A percentile compares a stretch with the other conserved stretches of the same genome.
Conservation (phyloP, 2,888 invertebrate genomes). For the Arge pagana region DNA sequence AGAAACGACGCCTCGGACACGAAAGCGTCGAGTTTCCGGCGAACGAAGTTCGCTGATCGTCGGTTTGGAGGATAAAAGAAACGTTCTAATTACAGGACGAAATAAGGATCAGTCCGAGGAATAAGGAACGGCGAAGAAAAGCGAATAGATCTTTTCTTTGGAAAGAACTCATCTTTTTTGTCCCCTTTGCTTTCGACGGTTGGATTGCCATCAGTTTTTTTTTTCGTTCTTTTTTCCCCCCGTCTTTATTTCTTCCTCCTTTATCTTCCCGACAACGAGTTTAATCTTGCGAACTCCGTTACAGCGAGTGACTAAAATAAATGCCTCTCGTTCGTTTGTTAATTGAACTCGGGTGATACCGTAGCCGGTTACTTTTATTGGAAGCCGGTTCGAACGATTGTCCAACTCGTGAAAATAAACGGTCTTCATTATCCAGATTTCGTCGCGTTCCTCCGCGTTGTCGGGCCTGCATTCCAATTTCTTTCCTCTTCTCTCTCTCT, state of each 20-base stretch:
- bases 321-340: slow-evolving; percentile 21
- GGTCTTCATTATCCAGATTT: slow-evolving; percentile 16
- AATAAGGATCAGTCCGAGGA: too few species aligned
- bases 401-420: slow-evolving; percentile 20
- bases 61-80: too few species aligned
- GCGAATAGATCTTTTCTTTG: too few species aligned
- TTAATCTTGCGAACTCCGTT: slow-evolving; percentile 31
- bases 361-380: slow-evolving; percentile 11
- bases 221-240: not conserved
- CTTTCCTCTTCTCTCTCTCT: slow-evolving; percentile 30
- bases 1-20: too few species aligned
- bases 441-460: not conserved
- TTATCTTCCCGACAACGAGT: slow-evolving; percentile 18
- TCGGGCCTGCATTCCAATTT: slow-evolving; percentile 23
- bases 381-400: slow-evolving; percentile 15
- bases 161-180: too few species aligned
- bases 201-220: too few species aligned
- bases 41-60: too few species aligned
- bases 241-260: slow-evolving; percentile 6
- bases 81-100: too few species aligned
- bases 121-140: too few species aligned
- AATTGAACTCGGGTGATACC: slow-evolving; percentile 8
- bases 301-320: slow-evolving; percentile 29
- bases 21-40: too few species aligned
- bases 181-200: too few species aligned